Evolutionary conservation across 2,797 vertebrate genomes (phyloP).

Genomic region (Peromyscus attwateri): DNA sequence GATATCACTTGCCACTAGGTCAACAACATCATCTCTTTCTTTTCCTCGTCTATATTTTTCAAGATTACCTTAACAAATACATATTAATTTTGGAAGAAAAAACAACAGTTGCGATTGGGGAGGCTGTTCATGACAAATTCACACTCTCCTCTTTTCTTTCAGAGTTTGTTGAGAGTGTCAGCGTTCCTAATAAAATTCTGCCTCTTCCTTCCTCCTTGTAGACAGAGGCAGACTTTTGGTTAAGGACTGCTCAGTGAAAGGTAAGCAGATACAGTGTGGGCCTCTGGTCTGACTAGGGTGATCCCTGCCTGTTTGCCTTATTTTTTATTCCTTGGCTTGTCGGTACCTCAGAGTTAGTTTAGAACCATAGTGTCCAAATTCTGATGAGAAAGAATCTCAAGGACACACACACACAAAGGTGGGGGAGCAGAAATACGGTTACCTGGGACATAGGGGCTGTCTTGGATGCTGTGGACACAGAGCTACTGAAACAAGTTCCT

Average conservation of each 20-base stretch:
- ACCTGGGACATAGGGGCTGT: not conserved
- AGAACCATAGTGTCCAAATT: not conserved
- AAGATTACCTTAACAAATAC: not conserved
- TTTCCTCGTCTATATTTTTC: conserved; percentile 14
- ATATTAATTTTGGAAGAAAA: not conserved
- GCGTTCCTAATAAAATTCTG: not conserved
- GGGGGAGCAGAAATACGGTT: not conserved
- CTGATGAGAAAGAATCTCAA: not conserved
- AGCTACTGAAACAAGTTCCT: not conserved
- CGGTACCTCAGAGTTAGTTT: not conserved
- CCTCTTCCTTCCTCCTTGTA: not conserved
- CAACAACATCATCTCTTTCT: not conserved
- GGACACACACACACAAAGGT: not conserved
- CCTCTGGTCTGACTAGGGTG: not conserved
- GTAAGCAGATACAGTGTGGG: not conserved
- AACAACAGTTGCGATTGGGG: not conserved
- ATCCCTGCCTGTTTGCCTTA: not conserved
- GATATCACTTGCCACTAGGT: not conserved
- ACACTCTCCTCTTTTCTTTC: not conserved
- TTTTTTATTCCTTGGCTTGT: not conserved
- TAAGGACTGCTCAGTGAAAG: not conserved
- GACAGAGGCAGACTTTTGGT: not conserved
- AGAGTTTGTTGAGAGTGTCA: not conserved
- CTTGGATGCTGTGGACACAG: not conserved
- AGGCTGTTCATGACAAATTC: not conserved